A percentile compares a stretch with the other conserved stretches of the same genome.
phyloP scores from a whole-genome alignment of 2,888 invertebrate species.

The Nasonovia ribisnigri region DNA sequence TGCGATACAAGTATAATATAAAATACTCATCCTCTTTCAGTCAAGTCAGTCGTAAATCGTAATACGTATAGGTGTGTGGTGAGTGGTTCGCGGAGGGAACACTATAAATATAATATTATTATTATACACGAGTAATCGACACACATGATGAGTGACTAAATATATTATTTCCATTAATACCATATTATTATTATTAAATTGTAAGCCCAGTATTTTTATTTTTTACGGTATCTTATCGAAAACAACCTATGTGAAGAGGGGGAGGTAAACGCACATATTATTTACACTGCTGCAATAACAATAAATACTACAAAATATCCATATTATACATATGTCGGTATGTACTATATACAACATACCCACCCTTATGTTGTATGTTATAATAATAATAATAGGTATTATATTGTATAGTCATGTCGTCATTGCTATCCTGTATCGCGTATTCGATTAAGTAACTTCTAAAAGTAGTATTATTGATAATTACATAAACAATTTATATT shows the following conservation, averaged over 20 bases:
- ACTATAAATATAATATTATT: not conserved
- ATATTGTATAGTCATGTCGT: not conserved
- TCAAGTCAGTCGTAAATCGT: not conserved
- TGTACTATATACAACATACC: not conserved
- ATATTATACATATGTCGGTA: not conserved
- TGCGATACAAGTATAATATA: not conserved
- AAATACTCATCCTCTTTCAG: not conserved
- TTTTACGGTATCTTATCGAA: conserved; percentile 3
- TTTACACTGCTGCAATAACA: not conserved
- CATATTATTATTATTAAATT: not conserved
- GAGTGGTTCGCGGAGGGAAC: not conserved
- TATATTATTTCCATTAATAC: not conserved
- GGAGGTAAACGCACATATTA: not conserved
- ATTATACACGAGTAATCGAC: not conserved
- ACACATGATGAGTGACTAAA: not conserved
- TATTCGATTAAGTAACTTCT: not conserved
- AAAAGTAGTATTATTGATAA: not conserved
- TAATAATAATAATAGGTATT: not conserved
- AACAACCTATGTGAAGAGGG: not conserved
- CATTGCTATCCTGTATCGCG: not conserved
- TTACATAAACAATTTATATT: too few species aligned
- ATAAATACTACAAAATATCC: not conserved
- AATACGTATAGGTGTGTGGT: not conserved
- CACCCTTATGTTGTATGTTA: not conserved
- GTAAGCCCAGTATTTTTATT: not conserved